Evolutionary conservation across 1,140 invertebrate species (phyloP).

Genomic region (Colletes latitarsis): DNA sequence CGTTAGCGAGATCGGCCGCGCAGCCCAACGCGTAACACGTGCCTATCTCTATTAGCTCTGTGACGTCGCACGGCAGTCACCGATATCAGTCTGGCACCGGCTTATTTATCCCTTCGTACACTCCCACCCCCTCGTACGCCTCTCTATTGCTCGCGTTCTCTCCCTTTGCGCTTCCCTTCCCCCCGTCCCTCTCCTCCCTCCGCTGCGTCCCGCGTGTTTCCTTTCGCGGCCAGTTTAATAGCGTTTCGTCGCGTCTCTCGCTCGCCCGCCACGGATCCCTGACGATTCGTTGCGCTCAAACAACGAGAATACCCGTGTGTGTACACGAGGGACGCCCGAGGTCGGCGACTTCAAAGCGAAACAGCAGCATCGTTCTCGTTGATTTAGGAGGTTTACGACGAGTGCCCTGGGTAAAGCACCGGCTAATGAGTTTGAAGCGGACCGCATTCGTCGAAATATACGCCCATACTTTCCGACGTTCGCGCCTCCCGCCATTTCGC

Average conservation of each 20-base stretch:
- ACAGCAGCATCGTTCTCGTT: conserved; percentile 41
- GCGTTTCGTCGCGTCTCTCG: conserved; percentile 7
- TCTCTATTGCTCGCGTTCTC: not conserved
- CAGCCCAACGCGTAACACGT: conserved; percentile 70
- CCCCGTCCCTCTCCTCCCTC: conserved; percentile 5
- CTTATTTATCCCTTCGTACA: conserved; percentile 69
- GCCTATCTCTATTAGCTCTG: conserved; percentile 80
- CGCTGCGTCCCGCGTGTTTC: not conserved
- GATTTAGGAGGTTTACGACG: conserved; percentile 56
- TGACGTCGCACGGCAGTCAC: conserved; percentile 71
- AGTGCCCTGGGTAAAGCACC: conserved; percentile 34
- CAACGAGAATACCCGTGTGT: conserved; percentile 53
- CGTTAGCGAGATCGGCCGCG: conserved; percentile 55
- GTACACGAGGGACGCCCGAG: conserved; percentile 49
- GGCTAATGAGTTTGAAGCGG: conserved; percentile 51
- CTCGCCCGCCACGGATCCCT: conserved; percentile 35
- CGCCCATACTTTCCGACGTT: not conserved
- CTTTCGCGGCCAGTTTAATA: not conserved
- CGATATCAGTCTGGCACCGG: conserved; percentile 72
- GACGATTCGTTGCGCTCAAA: conserved; percentile 76
- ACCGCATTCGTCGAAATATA: conserved; percentile 50
- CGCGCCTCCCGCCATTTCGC: no score
- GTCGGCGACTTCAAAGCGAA: conserved; percentile 68
- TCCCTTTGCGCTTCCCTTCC: conserved; percentile 4
- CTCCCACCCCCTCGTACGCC: not conserved